Evolutionary conservation across 2,113 vertebrate species (phyloP), one percentile per base, ranked within the genome.

Genomic region (Phoxinus phoxinus): DNA sequence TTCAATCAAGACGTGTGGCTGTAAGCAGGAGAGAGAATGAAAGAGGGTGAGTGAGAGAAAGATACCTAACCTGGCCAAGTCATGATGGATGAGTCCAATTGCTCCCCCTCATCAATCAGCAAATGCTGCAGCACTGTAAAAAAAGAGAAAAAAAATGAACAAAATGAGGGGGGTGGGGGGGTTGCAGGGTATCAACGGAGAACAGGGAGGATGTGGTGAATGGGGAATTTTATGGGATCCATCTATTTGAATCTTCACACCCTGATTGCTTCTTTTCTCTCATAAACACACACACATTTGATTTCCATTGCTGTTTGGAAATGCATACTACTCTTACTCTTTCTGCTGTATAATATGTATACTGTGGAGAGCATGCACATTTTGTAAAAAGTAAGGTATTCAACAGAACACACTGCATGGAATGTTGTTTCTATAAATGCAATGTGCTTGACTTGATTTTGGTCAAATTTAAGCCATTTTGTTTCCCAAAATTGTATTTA

Each of bases 21-120:
- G 76, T 80, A 53, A 78, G 84, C 48, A 53, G 37, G 67, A 69
- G 44, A 75, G 61, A 80, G 63, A 81, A 32, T 51, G 86, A 84
- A 59, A 53, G 51, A 41, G 46, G 65, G 76, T 81, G 63, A 81
- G 53, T 74, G 82, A 84, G 86, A 56, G 86, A 84, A 63, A 85
- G 85, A 84, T 74, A 81, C 72, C 59, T 88, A 79, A 89, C 85
- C 87, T 88, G 84, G 81, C 72, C 76, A 69, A 81, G 81, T 51
- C 51, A 71, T 87, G 90, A 89, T 89, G 85, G 88, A 90, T 90
- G 87, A 84, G 27, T 86, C 72, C 86, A 82, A 89, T 89, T 83
- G 72, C 30, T 67, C 15, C 23, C 76, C 51, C 78, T 48, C 88
- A 90, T 90, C 87, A 90, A 88, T 90, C 88, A 90, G 48, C 65